Conservation (phyloP, 2,797 vertebrate species). For the Amblyopsis hoosieri region DNA sequence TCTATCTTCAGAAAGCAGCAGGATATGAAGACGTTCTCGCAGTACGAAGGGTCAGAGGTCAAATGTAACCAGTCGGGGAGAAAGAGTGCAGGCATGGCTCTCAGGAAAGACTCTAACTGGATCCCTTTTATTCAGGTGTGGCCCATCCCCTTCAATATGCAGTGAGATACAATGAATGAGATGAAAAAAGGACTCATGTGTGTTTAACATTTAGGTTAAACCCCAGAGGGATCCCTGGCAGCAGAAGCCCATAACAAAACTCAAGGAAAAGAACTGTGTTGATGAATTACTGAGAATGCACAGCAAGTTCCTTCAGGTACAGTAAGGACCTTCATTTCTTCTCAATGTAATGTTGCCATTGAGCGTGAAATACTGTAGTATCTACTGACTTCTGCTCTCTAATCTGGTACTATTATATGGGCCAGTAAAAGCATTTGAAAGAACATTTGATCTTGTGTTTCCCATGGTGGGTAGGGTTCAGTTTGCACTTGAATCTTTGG, state of each 20-base stretch:
- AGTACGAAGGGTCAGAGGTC: constrained; percentile 62
- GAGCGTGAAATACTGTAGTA: neutral
- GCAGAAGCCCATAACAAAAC: constrained; percentile 76
- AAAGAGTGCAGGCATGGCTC: constrained; percentile 50
- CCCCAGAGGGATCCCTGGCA: constrained; percentile 80
- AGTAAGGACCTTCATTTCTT: constrained; percentile 12
- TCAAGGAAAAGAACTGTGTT: constrained; percentile 66
- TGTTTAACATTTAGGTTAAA: constrained; percentile 68
- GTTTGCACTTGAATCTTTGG: neutral
- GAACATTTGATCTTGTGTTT: too few relatives aligned
- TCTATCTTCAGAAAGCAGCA: constrained; percentile 75
- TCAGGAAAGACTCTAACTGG: constrained; percentile 78
- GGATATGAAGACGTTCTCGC: constrained; percentile 73
- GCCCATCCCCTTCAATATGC: too few relatives aligned
- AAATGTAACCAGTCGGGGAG: constrained; percentile 54
- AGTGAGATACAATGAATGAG: too few relatives aligned
- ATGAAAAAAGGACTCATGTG: neutral
- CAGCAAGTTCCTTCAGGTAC: constrained; percentile 74
- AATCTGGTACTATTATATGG: too few relatives aligned
- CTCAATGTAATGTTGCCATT: neutral
- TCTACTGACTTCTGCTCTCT: too few relatives aligned
- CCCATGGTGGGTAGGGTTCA: neutral
- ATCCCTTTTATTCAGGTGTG: constrained; percentile 76
- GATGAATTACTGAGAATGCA: constrained; percentile 73
- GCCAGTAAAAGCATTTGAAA: too few relatives aligned